Evolutionary conservation across 1,140 invertebrate genomes (phyloP).

Genomic region (Zaprionus ornatus): DNA sequence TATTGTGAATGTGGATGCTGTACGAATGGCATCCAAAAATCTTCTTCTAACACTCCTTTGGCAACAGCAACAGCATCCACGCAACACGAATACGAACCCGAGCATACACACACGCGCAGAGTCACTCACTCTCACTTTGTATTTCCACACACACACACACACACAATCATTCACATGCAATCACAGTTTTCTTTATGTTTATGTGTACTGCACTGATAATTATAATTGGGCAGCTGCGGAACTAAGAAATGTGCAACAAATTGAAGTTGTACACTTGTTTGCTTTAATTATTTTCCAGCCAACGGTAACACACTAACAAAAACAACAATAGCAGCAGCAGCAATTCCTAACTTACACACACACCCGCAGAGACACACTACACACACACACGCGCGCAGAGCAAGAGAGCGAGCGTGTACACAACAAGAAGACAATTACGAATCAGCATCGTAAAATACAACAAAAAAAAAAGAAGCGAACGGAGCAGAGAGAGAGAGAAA

Average conservation of each 20-base stretch:
- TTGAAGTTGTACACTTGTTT: conserved; percentile 58
- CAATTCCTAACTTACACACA: conserved; percentile 24
- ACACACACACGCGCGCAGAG: conserved; percentile 30
- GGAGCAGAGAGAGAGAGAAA: conserved; percentile 44
- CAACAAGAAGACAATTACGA: conserved; percentile 76
- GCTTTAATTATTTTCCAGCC: conserved; percentile 68
- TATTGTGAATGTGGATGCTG: conserved; percentile 38
- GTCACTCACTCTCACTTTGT: background rate
- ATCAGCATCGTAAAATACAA: conserved; percentile 71
- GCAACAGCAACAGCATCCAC: conserved; percentile 41
- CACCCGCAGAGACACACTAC: conserved; percentile 21
- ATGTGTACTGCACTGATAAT: conserved; percentile 13
- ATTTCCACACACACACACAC: conserved; percentile 1
- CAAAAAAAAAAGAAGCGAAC: conserved; percentile 46
- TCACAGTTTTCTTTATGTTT: conserved; percentile 28
- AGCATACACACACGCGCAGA: conserved; percentile 7
- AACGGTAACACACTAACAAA: conserved; percentile 5
- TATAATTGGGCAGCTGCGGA: conserved; percentile 19
- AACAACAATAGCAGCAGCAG: conserved; percentile 22
- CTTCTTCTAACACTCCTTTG: conserved; percentile 44
- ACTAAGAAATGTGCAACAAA: conserved; percentile 55
- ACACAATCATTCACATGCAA: conserved; percentile 8
- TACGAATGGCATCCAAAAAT: conserved; percentile 39
- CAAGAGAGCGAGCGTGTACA: conserved; percentile 61
- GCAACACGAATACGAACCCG: background rate